Evolutionary conservation across 2,888 invertebrate species (phyloP), one percentile per base, ranked within the genome.

Genomic region (Alloplasta piceator): DNA sequence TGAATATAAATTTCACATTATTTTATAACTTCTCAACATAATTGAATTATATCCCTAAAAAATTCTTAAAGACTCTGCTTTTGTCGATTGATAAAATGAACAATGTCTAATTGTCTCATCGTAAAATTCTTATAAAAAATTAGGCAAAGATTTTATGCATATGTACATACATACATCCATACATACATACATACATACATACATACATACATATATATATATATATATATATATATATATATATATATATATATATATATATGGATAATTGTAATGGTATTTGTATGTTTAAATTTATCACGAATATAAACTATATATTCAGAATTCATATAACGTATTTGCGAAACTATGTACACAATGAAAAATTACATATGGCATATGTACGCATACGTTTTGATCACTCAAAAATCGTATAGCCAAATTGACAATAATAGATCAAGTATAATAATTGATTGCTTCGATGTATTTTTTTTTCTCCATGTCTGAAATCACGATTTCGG

Each of bases 281-380:
- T 71, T 71, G n/a, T 58, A 50, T 52, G 55, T 73, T 56, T 73
- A 63, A 55, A 78, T 63, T 48, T 63, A 67, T 72, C 75, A 75
- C 75, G 80, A 76, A 48, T 76, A 80, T 77, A 72, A 80, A 72
- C 76, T 67, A 79, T 79, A 60, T 64, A 72, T 68, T 67, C 67
- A 80, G 67, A 76, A 26, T 79, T 67, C 67, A 80, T 76, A 76
- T 60, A 79, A 80, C 55, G 72, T 80, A 76, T 80, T 12, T 48
- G 63, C 72, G 63, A 68, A 52, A 63, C 26, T 80, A 77, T 80
- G 63, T 80, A 80, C 26, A 26, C 80, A 80, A 77, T 63, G 61
- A 77, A 26, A 26, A 26, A 52, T 73, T 52, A 50, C 26, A 26
- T 77, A 80, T 80, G 80, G 80, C 80, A 80, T 26, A 26, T 80